phyloP scores from a whole-genome alignment of 2,797 vertebrate species.

The Enteromius fasciolatus region DNA sequence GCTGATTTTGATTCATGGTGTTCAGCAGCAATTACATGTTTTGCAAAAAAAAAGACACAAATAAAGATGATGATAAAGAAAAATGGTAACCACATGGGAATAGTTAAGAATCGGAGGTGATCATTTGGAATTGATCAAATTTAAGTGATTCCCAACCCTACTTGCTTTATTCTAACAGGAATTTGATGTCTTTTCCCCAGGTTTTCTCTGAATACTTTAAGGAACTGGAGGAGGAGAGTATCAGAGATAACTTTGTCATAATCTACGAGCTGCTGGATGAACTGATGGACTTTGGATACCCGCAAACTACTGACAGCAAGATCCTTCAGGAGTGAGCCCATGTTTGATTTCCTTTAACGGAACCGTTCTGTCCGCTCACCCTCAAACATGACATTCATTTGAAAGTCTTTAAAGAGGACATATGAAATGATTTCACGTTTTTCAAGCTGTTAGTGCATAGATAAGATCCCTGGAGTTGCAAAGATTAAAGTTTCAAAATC shows the following conservation, averaged over 20 bases:
- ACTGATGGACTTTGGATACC: conserved; percentile 98
- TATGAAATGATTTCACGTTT: no score
- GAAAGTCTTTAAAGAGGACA: neutral
- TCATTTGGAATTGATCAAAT: no score
- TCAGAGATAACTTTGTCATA: conserved; percentile 98
- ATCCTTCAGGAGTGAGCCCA: conserved; percentile 94
- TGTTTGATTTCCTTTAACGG: neutral
- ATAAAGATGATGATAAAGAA: no score
- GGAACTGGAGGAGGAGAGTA: conserved; percentile 97
- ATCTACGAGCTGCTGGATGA: conserved; percentile 98
- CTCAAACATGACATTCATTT: neutral
- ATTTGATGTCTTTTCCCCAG: conserved; percentile 71
- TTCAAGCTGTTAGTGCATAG: no score
- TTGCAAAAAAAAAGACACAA: no score
- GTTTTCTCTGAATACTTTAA: conserved; percentile 99
- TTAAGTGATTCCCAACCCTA: no score
- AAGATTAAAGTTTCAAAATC: no score
- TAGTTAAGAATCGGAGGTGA: no score
- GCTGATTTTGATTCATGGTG: no score
- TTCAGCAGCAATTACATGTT: no score
- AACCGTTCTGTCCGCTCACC: neutral
- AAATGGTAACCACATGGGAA: no score
- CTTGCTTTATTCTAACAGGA: neutral
- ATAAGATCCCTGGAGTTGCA: no score
- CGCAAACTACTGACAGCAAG: conserved; percentile 98